Base-by-base conservation (phyloP, 2,888 invertebrate genomes). In the Oscheius onirici region DNA sequence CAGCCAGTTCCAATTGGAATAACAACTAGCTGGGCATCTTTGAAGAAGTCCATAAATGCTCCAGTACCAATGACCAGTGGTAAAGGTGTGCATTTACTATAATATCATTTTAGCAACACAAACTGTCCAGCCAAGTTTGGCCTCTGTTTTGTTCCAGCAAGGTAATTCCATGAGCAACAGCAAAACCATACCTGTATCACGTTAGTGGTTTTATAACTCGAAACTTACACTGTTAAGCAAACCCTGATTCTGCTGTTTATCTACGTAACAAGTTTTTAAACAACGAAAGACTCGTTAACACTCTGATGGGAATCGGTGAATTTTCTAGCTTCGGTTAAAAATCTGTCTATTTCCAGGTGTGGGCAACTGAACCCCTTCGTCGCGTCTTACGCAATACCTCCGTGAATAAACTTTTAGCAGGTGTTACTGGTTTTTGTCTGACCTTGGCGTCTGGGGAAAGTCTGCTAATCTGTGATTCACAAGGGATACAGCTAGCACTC, bases 401-500 rank as follows among this genome's bases (percentile, higher is more conserved):
- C 34, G 22, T 1, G 55, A 55, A 55, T 55, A 55, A 55, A 55
- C 55, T 24, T 46, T 55, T 34, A 34, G 34, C 34, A 34, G 34
- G 26, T 55, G 28, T 28, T 24, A 28, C 55, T 55, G 55, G 55
- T 55, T 55, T 55, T 55, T 24, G 34, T 15, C 22, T 55, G 55
- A 55, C 55, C 55, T 55, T 55, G 55, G n/a, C n/a, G n/a, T 20
- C 26, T 55, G 55, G 28, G 3, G 55, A 55, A 24, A 55, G 24
- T 55, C 26, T n/a, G 26, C 28, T 55, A 55, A 28, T 55, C 34
- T 28, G 55, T 26, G 22, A 46, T 46, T 17, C 20, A 20, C 46
- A 46, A 46, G 24, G n/a, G 55, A 24, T 55, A 26, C 28, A 26
- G 28, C 55, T 28, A 26, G 24, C 55, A 28, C 34, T 34, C 22